Evolutionary conservation across 2,113 vertebrate species (phyloP), one percentile per base, ranked within the genome.

Genomic region (Leiothrix lutea): DNA sequence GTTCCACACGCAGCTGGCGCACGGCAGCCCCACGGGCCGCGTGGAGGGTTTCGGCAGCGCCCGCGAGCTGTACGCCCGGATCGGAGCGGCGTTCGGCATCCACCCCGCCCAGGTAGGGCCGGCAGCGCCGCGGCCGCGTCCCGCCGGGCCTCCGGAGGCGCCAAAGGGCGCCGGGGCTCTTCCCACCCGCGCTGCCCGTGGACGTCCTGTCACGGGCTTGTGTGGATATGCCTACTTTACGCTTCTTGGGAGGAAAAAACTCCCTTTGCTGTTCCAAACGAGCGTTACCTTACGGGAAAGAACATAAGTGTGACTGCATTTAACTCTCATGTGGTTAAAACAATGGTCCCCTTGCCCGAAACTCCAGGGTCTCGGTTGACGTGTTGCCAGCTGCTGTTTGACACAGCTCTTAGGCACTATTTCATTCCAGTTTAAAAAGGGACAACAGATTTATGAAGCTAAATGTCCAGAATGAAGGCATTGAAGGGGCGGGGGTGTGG

Each of bases 1-100:
- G n/a, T n/a, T n/a, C n/a, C n/a, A n/a, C 97, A 98, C 99, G 93
- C 99, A 99, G 98, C 98, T 99, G 83, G 99, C 99, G 13, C 99
- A 99, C 97, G 99, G 99, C 72, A 99, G 98, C 95, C 98, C 98
- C 97, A 99, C 99, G 23, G 99, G 98, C 92, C 97, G 98, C 72
- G 98, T 99, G 92, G 98, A 99, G 97, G 98, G 98, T 6, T 99
- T 99, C 96, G 51, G 96, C 84, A 99, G 98, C 95, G 98, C 99
- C 80, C 98, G 97, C 36, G 99, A 99, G 97, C 97, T 99, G 24
- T 99, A 99, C 94, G 54, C 12, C 7, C 98, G 98, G 74, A 99
- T 99, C 93, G 99, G 98, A 0, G 97, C 95, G 21, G 98, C 97
- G 1, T 99, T 99, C 83, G 95, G 94, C 67, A 98, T 99, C 71